Conservation (phyloP, 2,797 vertebrate genomes). For the Chloroceryle inda region DNA sequence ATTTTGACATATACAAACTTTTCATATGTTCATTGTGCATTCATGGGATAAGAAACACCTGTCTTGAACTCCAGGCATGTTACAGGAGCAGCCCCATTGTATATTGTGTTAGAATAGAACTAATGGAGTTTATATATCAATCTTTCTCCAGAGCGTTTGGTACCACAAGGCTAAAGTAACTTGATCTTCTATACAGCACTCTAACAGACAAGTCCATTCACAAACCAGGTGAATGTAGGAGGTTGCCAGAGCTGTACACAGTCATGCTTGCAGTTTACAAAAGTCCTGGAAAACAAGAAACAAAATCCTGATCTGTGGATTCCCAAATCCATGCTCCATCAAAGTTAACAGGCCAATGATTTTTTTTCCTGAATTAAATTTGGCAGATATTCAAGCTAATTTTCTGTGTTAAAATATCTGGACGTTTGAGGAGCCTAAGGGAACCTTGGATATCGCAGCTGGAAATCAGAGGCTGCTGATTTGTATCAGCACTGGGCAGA, state of each 20-base stretch:
- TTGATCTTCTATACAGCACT: neutral
- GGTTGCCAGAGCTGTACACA: neutral
- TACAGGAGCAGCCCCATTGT: neutral
- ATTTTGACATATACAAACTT: neutral
- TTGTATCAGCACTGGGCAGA: neutral
- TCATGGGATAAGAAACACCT: neutral
- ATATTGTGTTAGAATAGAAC: neutral
- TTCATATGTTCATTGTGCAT: neutral
- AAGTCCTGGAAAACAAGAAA: neutral
- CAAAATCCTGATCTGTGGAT: neutral
- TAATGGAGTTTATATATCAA: neutral
- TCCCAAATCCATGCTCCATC: neutral
- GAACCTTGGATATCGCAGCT: neutral
- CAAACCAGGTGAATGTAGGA: neutral
- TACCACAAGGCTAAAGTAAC: neutral
- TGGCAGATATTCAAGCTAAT: neutral
- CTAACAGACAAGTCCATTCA: neutral
- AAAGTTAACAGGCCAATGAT: neutral
- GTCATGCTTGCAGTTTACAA: neutral
- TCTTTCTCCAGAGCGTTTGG: rapidly evolving
- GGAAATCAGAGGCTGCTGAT: neutral
- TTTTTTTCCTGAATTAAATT: neutral
- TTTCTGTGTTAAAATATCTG: neutral
- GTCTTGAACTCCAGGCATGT: neutral
- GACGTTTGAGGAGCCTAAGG: neutral